Evolutionary conservation across 1,140 invertebrate species (phyloP), one percentile per base, ranked within the genome.

Genomic region (Drosophila littoralis): DNA sequence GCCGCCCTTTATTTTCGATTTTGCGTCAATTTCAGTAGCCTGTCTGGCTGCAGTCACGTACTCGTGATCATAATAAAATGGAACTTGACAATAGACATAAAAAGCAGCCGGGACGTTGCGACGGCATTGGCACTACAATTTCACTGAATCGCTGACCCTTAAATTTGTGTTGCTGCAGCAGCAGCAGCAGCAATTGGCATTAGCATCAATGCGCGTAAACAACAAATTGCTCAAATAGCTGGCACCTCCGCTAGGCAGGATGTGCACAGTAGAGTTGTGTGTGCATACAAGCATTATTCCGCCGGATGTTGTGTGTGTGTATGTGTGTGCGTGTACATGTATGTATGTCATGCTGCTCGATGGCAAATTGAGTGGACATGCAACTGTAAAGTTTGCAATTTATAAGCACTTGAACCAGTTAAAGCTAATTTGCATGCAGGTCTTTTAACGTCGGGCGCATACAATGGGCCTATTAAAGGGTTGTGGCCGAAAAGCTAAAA

Each of bases 131-230:
- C 63, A 73, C 22, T 32, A 67, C 40, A 61, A 67, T 61, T 72
- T 28, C 63, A 36, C 60, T 38, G 57, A 68, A 75, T 67, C 64
- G 72, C 76, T 79, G 67, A 60, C 55, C 66, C 59, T 77, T 50
- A 80, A 77, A 77, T 77, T 73, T 42, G 35, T 60, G 64, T 67
- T 69, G 79, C 54, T 61, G 57, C 68, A 65, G 22, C 43, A 63
- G 28, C 32, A 42, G 38, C 52, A 51, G 22, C 35, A 48, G 36
- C 51, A 69, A 36, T 76, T 76, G 79, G 76, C 79, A 86, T 79
- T 81, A 79, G 82, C 73, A 74, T 68, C 82, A 82, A 71, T 68
- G 82, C 72, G 80, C 71, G 75, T 79, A 79, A 86, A 86, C 75
- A 82, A 82, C 69, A 73, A 77, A 73, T 61, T 52, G 55, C 69